Percentiles rank a stretch among this genome's conserved stretches.
Evolutionary conservation across 2,888 invertebrate genomes (phyloP).

Genomic region (Ophraella communa): DNA sequence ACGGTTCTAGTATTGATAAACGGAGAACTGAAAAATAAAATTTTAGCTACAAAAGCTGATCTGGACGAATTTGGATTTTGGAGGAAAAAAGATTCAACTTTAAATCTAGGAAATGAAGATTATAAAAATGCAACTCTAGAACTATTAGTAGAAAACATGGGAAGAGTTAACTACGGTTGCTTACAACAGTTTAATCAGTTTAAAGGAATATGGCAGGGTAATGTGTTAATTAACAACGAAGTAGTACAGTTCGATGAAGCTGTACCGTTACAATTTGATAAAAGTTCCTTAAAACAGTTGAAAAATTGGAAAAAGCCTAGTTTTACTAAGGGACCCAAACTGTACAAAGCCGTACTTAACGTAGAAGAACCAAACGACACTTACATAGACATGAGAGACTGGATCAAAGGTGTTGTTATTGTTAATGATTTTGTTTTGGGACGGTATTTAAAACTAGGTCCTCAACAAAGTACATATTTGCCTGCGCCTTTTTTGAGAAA

Average conservation of each 20-base stretch:
- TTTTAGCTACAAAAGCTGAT: constrained; percentile 54
- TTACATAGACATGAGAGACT: constrained; percentile 76
- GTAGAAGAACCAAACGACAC: constrained; percentile 70
- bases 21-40: constrained; percentile 50
- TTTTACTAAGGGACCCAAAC: constrained; percentile 61
- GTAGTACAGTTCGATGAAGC: constrained; percentile 59
- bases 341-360: constrained; percentile 64
- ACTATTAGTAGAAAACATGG: constrained; percentile 76
- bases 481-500: constrained; percentile 74
- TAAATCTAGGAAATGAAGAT: constrained; percentile 43
- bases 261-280: constrained; percentile 63
- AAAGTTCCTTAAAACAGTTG: constrained; percentile 55
- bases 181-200: constrained; percentile 56
- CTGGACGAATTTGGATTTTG: constrained; percentile 60
- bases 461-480: constrained; percentile 82
- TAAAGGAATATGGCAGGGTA: constrained; percentile 57
- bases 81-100: constrained; percentile 50
- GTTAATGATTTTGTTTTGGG: constrained; percentile 87
- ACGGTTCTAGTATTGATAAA: constrained; percentile 62
- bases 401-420: constrained; percentile 86
- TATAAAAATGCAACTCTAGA: constrained; percentile 53
- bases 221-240: constrained; percentile 57
- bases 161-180: constrained; percentile 69
- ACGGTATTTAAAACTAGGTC: constrained; percentile 78
- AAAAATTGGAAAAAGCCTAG: constrained; percentile 56